Base-by-base conservation (phyloP, 1,140 invertebrate species). In the Leptinotarsa defecta region DNA sequence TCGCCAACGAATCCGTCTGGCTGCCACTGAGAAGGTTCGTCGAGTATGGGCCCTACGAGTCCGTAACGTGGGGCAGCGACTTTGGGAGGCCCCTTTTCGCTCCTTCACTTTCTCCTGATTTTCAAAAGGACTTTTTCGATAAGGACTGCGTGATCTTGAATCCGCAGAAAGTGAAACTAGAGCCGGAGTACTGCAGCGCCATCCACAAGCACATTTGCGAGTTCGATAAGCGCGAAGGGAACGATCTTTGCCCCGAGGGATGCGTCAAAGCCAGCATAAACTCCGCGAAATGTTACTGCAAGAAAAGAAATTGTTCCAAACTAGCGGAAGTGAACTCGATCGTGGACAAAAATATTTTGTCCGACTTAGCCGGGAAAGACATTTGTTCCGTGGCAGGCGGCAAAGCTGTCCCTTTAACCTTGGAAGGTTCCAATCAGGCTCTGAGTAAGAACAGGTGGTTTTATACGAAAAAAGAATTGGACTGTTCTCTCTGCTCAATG, bases 231-330 rank as follows among this genome's bases (percentile, higher is more conserved):
- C 34, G 67, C 27, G 11, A 48, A n/a, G 19, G 6, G 15, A n/a
- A 52, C 43, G 13, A 73, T 70, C 34, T 61, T 11, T 80, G 79
- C 64, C 76, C 79, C 13, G 48, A 80, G 61, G 52, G 73, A 5
- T 80, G 79, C 57, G 24, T 75, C 13, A 71, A 34, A n/a, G 73
- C 69, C 19, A 73, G 71, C 48, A 67, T 76, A 34, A 63, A 61
- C 8, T 73, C 48, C 20, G 34, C 65, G n/a, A 72, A 76, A 48
- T 80, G 79, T 57, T 80, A 73, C 65, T 80, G 79, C 48, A 80
- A 79, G 70, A n/a, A 8, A 17, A 49, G 48, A 15, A 48, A n/a
- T n/a, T 74, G 75, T 24, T 3, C 73, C 15, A 69, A 68, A 17
- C 64, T 79, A 8, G 77, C 76, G 1, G 22, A 15, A 15, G 52